Conservation (phyloP, 2,888 invertebrate species). For the Poecilobothrus nobilitatus region DNA sequence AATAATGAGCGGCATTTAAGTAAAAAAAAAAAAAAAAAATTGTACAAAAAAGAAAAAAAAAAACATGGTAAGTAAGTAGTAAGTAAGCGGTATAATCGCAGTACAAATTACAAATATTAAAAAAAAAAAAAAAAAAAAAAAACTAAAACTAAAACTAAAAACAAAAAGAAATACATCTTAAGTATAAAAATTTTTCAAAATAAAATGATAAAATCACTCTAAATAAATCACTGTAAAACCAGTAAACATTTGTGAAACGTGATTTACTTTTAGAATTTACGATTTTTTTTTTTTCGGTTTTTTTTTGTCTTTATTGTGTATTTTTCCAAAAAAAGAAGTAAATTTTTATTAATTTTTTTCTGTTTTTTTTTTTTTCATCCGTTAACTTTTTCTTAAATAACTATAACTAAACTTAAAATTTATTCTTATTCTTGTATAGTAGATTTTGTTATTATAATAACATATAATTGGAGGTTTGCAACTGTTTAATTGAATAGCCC, state of each 20-base stretch:
- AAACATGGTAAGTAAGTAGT: neutral
- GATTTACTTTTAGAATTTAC: neutral
- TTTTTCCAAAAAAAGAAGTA: neutral
- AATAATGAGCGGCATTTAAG: neutral
- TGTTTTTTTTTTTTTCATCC: neutral
- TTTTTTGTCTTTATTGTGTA: neutral
- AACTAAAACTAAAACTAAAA: no score
- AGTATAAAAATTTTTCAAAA: neutral
- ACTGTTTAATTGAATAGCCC: no score
- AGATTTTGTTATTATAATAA: no score
- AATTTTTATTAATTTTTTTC: neutral
- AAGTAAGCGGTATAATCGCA: neutral
- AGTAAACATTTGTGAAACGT: conserved; percentile 6
- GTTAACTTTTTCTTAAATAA: neutral
- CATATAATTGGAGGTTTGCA: no score
- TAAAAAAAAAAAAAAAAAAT: no score
- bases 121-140: no score
- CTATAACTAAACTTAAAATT: no score
- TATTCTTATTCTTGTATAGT: no score
- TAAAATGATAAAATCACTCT: conserved; percentile 4
- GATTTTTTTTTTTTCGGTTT: neutral
- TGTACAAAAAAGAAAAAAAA: no score
- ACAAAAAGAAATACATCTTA: no score
- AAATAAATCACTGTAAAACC: conserved; percentile 6
- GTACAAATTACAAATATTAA: neutral